Evolutionary conservation across 53 echinoderm and acorn worm species (phyloP).

Genomic region (Actinopyga echinites): DNA sequence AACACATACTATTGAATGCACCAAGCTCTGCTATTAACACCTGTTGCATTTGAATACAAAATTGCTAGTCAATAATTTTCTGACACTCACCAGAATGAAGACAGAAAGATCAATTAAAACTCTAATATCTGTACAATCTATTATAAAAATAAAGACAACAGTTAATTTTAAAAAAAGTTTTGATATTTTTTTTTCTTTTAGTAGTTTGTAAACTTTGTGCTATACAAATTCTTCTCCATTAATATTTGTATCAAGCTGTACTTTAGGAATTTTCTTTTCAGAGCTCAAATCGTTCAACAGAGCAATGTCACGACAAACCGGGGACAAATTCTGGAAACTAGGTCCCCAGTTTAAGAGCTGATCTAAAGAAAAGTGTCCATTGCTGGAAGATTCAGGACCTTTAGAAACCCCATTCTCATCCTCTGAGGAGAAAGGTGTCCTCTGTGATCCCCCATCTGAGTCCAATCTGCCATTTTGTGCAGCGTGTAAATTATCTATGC

Average conservation of each 20-base stretch:
- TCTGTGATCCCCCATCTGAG: constrained; percentile 83
- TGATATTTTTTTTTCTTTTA: too few species aligned
- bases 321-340: constrained; percentile 71
- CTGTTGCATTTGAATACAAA: too few species aligned
- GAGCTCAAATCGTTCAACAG: constrained; percentile 66
- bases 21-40: too few species aligned
- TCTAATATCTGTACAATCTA: too few species aligned
- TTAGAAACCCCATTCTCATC: constrained; percentile 71
- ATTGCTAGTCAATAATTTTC: too few species aligned
- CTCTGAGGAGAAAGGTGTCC: constrained; percentile 87
- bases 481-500: constrained; percentile 76
- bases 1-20: too few species aligned
- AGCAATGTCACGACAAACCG: constrained; percentile 92
- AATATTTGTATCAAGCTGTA: constrained; percentile 15
- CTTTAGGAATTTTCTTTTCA: neutral
- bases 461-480: constrained; percentile 66
- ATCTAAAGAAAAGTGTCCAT: constrained; percentile 80
- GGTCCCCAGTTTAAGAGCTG: constrained; percentile 95
- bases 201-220: too few species aligned
- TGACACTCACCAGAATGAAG: too few species aligned
- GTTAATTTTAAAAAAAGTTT: too few species aligned
- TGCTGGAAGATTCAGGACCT: constrained; percentile 41
- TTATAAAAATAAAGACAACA: too few species aligned
- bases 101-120: too few species aligned
- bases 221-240: constrained; percentile 38